Base-by-base conservation (phyloP, 53 echinoderm and acorn worm genomes). In the Paracentrotus lividus region DNA sequence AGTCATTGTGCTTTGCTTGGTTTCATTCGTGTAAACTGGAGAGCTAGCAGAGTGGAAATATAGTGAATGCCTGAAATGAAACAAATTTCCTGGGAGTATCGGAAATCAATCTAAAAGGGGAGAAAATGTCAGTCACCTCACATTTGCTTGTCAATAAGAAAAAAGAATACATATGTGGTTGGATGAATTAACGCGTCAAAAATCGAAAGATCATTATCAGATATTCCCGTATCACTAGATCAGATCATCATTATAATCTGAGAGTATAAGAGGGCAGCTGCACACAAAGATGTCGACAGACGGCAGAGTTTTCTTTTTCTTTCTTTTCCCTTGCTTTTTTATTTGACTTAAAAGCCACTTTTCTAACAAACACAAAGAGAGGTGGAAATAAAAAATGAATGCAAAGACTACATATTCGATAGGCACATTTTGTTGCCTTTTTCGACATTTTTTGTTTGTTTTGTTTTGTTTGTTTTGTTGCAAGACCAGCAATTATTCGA, bases 201-300 rank as follows among this genome's bases (percentile, higher is more conserved):
- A 89, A 64, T 89, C 89, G 89, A 89, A 60, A 65, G 40, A 65
- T 89, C 89, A 89, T 89, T 89, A 89, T 89, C 49, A 43, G 89
- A 89, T 89, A 2, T 56, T 86, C 56, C 33, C 10, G 45, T 45
- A 81, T 81, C 47, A 45, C 26, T 15, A 12, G 81, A 47, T 81
- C 44, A 81, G 26, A 45, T 81, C 26, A 81, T 81, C 47, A 32
- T 20, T 77, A 12, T 43, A 29, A 38, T 0, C 33, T 24, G 27
- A 45, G 24, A 21, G 24, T 9, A 13, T 33, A n/a, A 57, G 57
- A 20, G 21, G 16, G 57, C 57, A 3, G 20, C 57, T 57, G 57
- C 16, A 57, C 34, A 72, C 24, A 1, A 45, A 47, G 47, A 24
- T 45, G 47, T 1, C 44, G 56, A 29, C 55, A 86, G 86, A 86